A percentile compares a stretch with the other conserved stretches of the same genome.
These are phyloP conservation scores for Apodemus sylvaticus DNA, from an alignment of 2,113 vertebrate genomes.

Conservation along the genomic window DNA sequence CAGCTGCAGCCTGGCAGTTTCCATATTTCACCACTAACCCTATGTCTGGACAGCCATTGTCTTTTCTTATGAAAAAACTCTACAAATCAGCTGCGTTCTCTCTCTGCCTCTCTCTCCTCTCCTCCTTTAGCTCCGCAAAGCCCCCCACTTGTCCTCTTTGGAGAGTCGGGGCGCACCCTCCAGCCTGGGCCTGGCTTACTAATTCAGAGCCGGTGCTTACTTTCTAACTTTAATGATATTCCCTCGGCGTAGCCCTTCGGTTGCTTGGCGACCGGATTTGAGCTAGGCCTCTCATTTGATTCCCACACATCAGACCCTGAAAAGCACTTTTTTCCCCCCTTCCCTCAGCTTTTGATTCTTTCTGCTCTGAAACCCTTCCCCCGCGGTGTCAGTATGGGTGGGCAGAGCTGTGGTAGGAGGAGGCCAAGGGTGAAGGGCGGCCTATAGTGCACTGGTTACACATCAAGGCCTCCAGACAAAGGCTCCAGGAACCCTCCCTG, in stretches of 20 bases:
- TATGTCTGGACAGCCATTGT: slow-evolving; percentile 89
- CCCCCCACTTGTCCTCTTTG: slow-evolving; percentile 68
- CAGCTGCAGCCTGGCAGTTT: slow-evolving; percentile 97
- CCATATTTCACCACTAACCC: slow-evolving; percentile 95
- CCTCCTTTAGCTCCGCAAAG: slow-evolving; percentile 55
- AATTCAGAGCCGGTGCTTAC: slow-evolving; percentile 93
- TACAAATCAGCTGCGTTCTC: slow-evolving; percentile 89
- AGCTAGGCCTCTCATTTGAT: slow-evolving; percentile 99
- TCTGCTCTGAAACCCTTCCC: slow-evolving; percentile 98
- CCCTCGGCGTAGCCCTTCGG: slow-evolving; percentile 96
- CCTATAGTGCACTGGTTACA: slow-evolving; percentile 95
- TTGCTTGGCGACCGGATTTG: slow-evolving; percentile 99
- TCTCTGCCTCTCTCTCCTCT: slow-evolving; percentile 24
- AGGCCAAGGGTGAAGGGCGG: slow-evolving; percentile 91
- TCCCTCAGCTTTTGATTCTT: slow-evolving; percentile 98
- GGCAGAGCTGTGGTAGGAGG: slow-evolving; percentile 91
- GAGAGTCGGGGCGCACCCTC: slow-evolving; percentile 83
- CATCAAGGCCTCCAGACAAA: slow-evolving; percentile 99
- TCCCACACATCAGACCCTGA: slow-evolving; percentile 99
- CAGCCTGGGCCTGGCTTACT: slow-evolving; percentile 90
- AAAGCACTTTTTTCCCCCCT: slow-evolving; percentile 94
- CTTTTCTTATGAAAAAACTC: slow-evolving; percentile 87
- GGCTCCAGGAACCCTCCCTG: slow-evolving; percentile 93
- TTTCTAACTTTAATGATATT: slow-evolving; percentile 99
- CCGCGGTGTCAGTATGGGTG: slow-evolving; percentile 99